Base-by-base conservation (phyloP, 1,140 invertebrate species). In the Drosophila mojavensis region DNA sequence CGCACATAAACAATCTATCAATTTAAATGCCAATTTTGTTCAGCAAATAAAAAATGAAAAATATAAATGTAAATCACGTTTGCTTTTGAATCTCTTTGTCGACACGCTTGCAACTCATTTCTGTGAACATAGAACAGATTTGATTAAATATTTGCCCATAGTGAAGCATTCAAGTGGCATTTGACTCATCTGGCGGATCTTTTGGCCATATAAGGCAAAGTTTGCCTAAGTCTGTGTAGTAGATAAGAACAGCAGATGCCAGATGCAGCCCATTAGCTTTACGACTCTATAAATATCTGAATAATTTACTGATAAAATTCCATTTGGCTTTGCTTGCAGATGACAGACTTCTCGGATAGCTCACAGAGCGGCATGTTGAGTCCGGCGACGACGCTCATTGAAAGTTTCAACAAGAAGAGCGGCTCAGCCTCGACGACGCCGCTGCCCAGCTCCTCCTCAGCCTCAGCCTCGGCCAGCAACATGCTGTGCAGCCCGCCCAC, bases 311-410 rank as follows among this genome's bases (percentile, higher is more conserved):
- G 26, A 56, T 47, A n/a, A 6, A 17, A 28, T 28, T 24, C 13
- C 5, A 36, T 13, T n/a, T 59, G 11, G 5, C 3, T 15, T 3
- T 45, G 0, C 43, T 43, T 79, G 50, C 75, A 92, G 91, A 92
- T 92, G 91, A 91, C 91, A 83, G 91, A 92, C 83, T 92, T 92
- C 66, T 89, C 91, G 80, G 90, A 92, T 79, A 90, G 88, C 74
- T 82, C 90, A 70, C 89, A 79, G 61, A 91, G 70, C 69, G 79
- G 81, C 53, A 85, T 88, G 62, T 54, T 90, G 71, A 92, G 89
- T 80, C 90, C 91, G 54, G 89, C 91, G 13, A 65, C 80, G 11
- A 78, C 91, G 58, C 66, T 92, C 41, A 91, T 92, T 66, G 91
- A 92, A 83, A 92, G 90, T 81, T 91, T 92, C 67, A 91, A 92